phyloP scores from a whole-genome alignment of 35 echinoderm and acorn worm genomes.

The Stichopus chloronotus region DNA sequence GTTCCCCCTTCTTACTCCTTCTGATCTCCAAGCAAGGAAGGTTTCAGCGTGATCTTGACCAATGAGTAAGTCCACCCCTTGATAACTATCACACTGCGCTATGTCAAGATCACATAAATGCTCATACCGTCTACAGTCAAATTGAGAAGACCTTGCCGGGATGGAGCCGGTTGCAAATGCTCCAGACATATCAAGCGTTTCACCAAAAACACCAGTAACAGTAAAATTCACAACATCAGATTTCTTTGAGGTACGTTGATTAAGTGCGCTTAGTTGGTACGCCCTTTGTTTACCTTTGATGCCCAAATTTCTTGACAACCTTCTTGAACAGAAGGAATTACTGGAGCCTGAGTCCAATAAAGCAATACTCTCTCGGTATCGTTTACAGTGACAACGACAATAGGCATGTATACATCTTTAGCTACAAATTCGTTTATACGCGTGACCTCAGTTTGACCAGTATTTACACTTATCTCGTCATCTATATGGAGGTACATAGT shows the following conservation, averaged over 20 bases:
- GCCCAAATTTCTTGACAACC: conserved; percentile 36
- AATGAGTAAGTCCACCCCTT: conserved; percentile 12
- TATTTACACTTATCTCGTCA: neutral
- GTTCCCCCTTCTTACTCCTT: neutral
- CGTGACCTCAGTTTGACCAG: neutral
- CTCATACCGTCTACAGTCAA: conserved; percentile 8
- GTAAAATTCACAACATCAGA: conserved; percentile 28
- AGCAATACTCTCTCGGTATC: neutral
- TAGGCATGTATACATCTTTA: conserved; percentile 31
- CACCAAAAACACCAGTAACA: conserved; percentile 10
- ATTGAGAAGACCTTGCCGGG: conserved; percentile 33
- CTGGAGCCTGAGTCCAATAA: conserved; percentile 42
- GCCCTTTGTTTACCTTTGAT: conserved; percentile 1
- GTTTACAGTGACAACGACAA: conserved; percentile 49
- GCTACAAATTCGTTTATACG: too few relatives aligned
- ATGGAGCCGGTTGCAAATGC: conserved; percentile 44
- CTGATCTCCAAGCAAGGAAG: conserved; percentile 5
- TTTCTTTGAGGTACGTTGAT: too few relatives aligned
- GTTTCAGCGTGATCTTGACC: conserved; percentile 34
- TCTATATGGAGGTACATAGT: conserved; percentile 50
- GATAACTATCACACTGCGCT: neutral
- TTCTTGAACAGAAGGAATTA: conserved; percentile 56
- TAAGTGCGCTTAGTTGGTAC: conserved; percentile 8
- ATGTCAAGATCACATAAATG: conserved; percentile 29
- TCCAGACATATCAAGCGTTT: conserved; percentile 33